Evolutionary conservation across 2,797 vertebrate species (phyloP), one percentile per base, ranked within the genome.

Genomic region (Scomberomorus guttatus): DNA sequence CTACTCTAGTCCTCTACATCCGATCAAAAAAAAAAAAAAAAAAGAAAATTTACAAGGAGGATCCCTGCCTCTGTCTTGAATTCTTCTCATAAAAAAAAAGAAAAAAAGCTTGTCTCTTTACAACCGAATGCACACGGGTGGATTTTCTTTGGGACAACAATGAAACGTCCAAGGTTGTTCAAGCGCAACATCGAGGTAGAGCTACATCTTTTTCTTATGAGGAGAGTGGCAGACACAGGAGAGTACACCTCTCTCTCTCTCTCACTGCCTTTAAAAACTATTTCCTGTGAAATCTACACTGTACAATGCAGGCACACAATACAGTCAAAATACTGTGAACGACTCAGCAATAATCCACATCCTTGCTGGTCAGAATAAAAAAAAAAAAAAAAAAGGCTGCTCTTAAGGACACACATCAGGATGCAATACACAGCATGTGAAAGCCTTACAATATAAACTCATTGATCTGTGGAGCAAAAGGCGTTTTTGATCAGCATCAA

Each of bases 121-220:
- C 75, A 85, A 27, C 56, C 52, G 57, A 79, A 55, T 52, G 77
- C 72, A 44, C 72, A 39, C 17, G 34, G 55, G 60, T 65, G n/a
- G 34, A 37, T 61, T 72, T 80, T 77, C 54, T 67, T 27, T 37
- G 65, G 48, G 46, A 69, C 70, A 65, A 84, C 57, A 79, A 65
- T 63, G 20, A 74, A 62, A 68, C 20, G 59, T 15, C 42, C 20
- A 62, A 22, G 27, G 32, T 54, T 80, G 84, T 79, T 82, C 57
- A 76, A 72, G 67, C 6, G 8, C 42, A 72, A 50, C 68, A 59
- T 56, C 46, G 34, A 66, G n/a, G 69, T 60, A 70, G 70, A 64
- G 55, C 59, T 18, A 52, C 13, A 75, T 85, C 4, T 61, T 86
- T 73, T 80, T 77, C 79, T 87, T 80, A 37, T 52, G 62, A 85